Evolutionary conservation across 2,113 vertebrate genomes (phyloP).

Genomic region (Hippolais icterina): DNA sequence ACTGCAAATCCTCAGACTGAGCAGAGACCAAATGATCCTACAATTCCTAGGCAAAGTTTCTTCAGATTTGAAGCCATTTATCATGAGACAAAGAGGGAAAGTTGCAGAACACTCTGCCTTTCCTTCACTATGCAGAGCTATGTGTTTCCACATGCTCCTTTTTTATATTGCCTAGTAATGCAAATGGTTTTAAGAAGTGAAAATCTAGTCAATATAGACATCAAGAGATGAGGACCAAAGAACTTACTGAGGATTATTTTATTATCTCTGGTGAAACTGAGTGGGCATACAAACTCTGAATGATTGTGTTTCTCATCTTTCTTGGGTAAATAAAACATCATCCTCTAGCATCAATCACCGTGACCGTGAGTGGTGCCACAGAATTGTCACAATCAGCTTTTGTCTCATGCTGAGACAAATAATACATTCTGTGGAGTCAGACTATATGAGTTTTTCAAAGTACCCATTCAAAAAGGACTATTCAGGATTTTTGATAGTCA

Average conservation of each 20-base stretch:
- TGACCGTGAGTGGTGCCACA: neutral
- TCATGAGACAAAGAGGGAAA: neutral
- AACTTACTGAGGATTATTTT: neutral
- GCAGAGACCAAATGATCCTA: neutral
- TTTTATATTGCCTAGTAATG: neutral
- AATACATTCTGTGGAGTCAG: neutral
- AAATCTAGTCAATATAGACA: neutral
- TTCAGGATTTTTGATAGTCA: neutral
- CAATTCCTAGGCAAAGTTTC: neutral
- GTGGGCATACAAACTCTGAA: neutral
- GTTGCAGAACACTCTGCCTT: neutral
- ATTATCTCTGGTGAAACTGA: neutral
- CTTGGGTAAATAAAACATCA: neutral
- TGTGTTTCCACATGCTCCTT: neutral
- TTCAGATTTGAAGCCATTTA: neutral
- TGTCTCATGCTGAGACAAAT: neutral
- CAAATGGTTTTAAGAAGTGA: neutral
- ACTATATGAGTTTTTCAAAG: neutral
- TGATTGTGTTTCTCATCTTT: neutral
- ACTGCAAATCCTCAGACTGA: neutral
- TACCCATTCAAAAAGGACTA: neutral
- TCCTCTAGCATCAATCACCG: neutral
- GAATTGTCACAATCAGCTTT: neutral
- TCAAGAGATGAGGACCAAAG: fast-evolving
- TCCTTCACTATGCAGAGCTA: neutral